Evolutionary conservation across 2,797 vertebrate species (phyloP), one percentile per base, ranked within the genome.

Genomic region (Scolopax bukidnonensis): DNA sequence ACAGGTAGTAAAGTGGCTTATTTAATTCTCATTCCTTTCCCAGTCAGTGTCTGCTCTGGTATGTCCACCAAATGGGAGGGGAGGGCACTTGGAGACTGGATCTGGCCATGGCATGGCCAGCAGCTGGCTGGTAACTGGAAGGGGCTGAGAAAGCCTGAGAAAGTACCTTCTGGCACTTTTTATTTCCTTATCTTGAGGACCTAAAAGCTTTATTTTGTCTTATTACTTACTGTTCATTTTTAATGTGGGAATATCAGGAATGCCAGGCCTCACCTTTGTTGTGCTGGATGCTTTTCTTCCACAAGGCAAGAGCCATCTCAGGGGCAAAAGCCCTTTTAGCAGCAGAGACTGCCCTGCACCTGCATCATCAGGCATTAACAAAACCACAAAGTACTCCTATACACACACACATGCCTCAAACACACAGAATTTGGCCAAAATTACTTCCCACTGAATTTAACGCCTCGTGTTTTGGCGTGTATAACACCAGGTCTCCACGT

Each of bases 1-100:
- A 86, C 33, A 84, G 81, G 78, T 92, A 90, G 36, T 92, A 87
- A 95, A 96, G 53, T 50, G 27, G n/a, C 79, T 96, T 95, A 73
- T 92, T 93, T 93, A 36, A 69, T 82, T 70, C 78, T 71, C 30
- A 59, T 94, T 79, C 45, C 9, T 84, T 74, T 9, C 68, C 18
- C 28, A 32, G 57, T 45, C 59, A 45, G 50, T 47, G 45, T 71
- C 74, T 68, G 54, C 53, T 59, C 51, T 6, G 3, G 1, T 59
- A 38, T 81, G 67, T 59, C 54, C 74, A 81, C 19, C 61, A 85
- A 70, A 81, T 54, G 59, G 63, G 89, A 92, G 45, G 23, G 21
- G n/a, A 76, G 8, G 12, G 33, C 36, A 45, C 74, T 41, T 64
- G 51, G 28, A 88, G 18, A 12, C 12, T 23, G 33, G 40, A 8